Conservation (phyloP, 1,140 invertebrate genomes). For the Brachionus asplanchnoidis region DNA sequence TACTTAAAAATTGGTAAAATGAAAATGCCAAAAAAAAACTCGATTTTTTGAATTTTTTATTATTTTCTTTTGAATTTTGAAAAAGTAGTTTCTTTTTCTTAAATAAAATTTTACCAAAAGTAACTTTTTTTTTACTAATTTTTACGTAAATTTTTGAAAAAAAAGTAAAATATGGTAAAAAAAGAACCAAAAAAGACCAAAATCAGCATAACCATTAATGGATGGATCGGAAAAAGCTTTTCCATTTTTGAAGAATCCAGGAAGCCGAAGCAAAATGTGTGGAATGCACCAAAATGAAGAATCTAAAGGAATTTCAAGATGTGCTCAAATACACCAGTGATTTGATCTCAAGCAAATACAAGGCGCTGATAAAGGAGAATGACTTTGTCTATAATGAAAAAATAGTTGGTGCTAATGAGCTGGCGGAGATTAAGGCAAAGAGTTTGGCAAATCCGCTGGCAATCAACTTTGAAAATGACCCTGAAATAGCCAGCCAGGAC, state of each 20-base stretch:
- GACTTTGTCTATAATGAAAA: constrained; percentile 97
- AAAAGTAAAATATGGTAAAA: too few relatives aligned
- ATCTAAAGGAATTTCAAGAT: constrained; percentile 54
- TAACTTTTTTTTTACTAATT: too few relatives aligned
- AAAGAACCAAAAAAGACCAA: background rate
- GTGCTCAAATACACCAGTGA: constrained; percentile 41
- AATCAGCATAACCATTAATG: background rate
- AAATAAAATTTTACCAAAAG: too few relatives aligned
- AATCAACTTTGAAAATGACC: constrained; percentile 75
- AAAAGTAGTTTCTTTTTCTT: too few relatives aligned
- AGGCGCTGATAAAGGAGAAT: constrained; percentile 92
- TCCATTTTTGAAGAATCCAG: constrained; percentile 60
- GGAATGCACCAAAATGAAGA: constrained; percentile 72
- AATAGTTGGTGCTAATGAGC: constrained; percentile 73
- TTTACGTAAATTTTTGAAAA: too few relatives aligned
- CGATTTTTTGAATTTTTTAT: too few relatives aligned
- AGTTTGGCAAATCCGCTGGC: constrained; percentile 85
- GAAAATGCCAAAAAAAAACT: too few relatives aligned
- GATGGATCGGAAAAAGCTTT: background rate
- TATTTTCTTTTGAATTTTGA: too few relatives aligned
- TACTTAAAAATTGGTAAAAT: too few relatives aligned
- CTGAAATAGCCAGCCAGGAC: constrained; percentile 82
- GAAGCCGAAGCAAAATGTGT: constrained; percentile 73
- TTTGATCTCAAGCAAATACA: constrained; percentile 55
- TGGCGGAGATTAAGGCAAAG: constrained; percentile 67